Percentiles rank a stretch among this genome's conserved stretches.
These are phyloP conservation scores for Anser brachyrhynchus DNA, from an alignment of 2,113 vertebrate genomes.

Conservation along the genomic window DNA sequence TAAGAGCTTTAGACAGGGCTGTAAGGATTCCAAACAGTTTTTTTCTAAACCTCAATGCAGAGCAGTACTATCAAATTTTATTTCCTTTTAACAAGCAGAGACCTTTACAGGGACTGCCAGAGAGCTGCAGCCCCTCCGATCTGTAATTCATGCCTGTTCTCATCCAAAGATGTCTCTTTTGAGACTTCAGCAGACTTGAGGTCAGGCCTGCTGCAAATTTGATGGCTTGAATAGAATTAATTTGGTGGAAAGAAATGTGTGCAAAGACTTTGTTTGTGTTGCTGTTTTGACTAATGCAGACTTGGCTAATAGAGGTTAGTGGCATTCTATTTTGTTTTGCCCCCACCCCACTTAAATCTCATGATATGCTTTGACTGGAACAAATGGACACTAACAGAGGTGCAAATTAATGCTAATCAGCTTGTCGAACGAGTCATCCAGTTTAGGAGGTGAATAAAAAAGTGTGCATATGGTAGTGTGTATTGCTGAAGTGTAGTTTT, in stretches of 20 bases:
- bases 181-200: background rate
- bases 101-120: background rate
- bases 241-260: background rate
- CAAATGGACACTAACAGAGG: background rate
- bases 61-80: background rate
- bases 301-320: background rate
- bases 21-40: background rate
- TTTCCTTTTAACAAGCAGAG: background rate
- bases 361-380: background rate
- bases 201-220: background rate
- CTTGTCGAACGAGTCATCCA: background rate
- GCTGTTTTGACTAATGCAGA: background rate
- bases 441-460: background rate
- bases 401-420: background rate
- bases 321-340: background rate
- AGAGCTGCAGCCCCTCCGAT: background rate
- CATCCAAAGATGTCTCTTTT: rapidly evolving
- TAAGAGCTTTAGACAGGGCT: slow-evolving; percentile 8
- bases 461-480: background rate
- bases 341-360: background rate
- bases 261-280: background rate
- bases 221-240: background rate
- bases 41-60: background rate
- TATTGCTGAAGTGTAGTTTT: background rate
- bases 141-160: background rate